These are phyloP conservation scores for Ceratosolen fusciceps DNA, from an alignment of 1,140 invertebrate species.

Conservation along the genomic window DNA sequence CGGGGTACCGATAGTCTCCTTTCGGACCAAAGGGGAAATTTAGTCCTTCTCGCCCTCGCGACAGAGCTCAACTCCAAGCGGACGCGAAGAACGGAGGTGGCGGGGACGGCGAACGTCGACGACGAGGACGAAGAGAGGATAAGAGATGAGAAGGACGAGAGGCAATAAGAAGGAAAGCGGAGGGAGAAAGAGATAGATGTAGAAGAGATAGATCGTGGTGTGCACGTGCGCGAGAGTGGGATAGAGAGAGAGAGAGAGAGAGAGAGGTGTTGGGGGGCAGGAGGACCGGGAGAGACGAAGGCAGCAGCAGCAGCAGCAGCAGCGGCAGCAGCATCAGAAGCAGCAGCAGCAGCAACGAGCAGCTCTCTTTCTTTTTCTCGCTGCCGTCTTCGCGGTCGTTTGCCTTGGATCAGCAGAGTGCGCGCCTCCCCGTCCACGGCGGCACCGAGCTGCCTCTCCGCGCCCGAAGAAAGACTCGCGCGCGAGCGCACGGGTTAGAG, in stretches of 20 bases:
- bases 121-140: neutral
- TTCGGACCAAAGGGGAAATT: conserved; percentile 8
- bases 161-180: conserved; percentile 31
- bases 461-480: conserved; percentile 31
- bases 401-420: conserved; percentile 42
- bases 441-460: conserved; percentile 32
- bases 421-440: neutral
- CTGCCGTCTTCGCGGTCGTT: conserved; percentile 47
- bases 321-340: too few relatives aligned
- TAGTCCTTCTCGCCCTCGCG: neutral
- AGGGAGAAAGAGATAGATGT: neutral
- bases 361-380: neutral
- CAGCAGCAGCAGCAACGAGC: too few relatives aligned
- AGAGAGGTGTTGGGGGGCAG: too few relatives aligned
- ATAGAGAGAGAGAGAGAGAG: neutral
- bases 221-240: neutral
- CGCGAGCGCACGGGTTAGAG: neutral
- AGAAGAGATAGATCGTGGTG: neutral
- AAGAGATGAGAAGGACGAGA: conserved; percentile 39
- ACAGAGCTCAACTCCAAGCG: neutral
- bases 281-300: neutral
- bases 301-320: neutral
- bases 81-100: neutral
- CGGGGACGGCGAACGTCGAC: neutral
- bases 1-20: neutral